phyloP scores from a whole-genome alignment of 2,888 invertebrate species.

The Dynastes tityus region DNA sequence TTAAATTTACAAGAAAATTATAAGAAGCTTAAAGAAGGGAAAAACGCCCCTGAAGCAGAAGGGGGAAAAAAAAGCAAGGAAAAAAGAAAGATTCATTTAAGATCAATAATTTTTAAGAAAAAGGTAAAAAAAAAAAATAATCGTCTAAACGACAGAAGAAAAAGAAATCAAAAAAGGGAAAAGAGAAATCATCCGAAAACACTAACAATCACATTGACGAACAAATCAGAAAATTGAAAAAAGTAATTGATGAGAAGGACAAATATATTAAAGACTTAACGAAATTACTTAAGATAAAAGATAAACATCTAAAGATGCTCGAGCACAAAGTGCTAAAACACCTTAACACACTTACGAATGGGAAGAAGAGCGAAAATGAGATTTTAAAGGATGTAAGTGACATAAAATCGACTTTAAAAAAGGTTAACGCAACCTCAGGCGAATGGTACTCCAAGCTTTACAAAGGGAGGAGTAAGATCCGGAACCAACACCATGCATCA shows the following conservation, averaged over 20 bases:
- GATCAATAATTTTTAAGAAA: too few species aligned
- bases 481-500: conserved; percentile 59
- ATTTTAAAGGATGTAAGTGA: neutral
- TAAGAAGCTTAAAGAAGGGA: neutral
- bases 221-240: conserved; percentile 39
- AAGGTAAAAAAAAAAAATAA: too few species aligned
- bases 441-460: conserved; percentile 64
- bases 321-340: conserved; percentile 39
- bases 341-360: conserved; percentile 22
- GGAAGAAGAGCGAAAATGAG: conserved; percentile 46
- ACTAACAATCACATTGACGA: conserved; percentile 30
- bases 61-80: too few species aligned
- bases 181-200: conserved; percentile 43
- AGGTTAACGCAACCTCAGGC: conserved; percentile 53
- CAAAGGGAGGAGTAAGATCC: conserved; percentile 58
- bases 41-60: too few species aligned
- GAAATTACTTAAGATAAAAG: conserved; percentile 78
- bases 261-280: conserved; percentile 67
- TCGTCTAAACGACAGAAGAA: conserved; percentile 22
- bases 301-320: conserved; percentile 36
- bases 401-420: conserved; percentile 26
- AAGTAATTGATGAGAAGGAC: conserved; percentile 52
- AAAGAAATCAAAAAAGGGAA: conserved; percentile 48
- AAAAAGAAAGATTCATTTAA: too few species aligned
- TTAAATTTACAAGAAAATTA: neutral